Evolutionary conservation across 1,140 invertebrate species (phyloP), one percentile per base, ranked within the genome.

Genomic region (Nephotettix cincticeps): DNA sequence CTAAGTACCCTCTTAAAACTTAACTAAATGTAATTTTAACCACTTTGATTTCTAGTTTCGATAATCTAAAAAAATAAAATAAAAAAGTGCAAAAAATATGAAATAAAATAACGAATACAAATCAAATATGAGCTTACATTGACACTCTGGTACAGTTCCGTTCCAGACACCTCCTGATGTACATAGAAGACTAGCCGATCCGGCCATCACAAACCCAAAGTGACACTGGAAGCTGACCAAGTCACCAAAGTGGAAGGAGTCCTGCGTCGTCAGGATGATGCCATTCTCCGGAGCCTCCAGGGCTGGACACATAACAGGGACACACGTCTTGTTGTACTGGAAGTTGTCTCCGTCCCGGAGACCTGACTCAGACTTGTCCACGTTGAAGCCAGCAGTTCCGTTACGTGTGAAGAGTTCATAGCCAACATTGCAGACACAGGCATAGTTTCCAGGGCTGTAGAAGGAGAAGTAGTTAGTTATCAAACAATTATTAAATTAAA

Each of bases 251-350:
- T 96, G 93, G 81, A 92, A 96, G 74, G 89, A 86, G 29, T 84
- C 83, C 79, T 88, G 91, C 0, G 93, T 94, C 0, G 93, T 90
- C 17, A 99, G 80, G 40, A 98, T 82, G 75, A 93, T 86, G 54
- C 96, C 96, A 83, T 99, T 97, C 79, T 94, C 92, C 0, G 95
- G 96, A 0, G 90, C 83, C n/a, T 82, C 79, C 21, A 98, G 78
- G 1, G 82, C 78, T 11, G 95, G 91, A 78, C 96, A 99, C 91
- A 95, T 94, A 1, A 96, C 86, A 0, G 93, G 92, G 32, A 98
- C 95, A 81, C 95, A 98, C 19, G 95, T 97, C 83, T 98, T 98
- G 79, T 98, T 98, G 72, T 93, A 86, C 79, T 96, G 91, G 80
- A 93, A 94, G 1, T 89, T 85, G 81, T 99, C 96, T 1, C 93